Percentiles rank a stretch among this genome's conserved stretches.
These are phyloP conservation scores for Zele albiditarsus DNA, from an alignment of 2,888 invertebrate genomes.

Conservation along the genomic window DNA sequence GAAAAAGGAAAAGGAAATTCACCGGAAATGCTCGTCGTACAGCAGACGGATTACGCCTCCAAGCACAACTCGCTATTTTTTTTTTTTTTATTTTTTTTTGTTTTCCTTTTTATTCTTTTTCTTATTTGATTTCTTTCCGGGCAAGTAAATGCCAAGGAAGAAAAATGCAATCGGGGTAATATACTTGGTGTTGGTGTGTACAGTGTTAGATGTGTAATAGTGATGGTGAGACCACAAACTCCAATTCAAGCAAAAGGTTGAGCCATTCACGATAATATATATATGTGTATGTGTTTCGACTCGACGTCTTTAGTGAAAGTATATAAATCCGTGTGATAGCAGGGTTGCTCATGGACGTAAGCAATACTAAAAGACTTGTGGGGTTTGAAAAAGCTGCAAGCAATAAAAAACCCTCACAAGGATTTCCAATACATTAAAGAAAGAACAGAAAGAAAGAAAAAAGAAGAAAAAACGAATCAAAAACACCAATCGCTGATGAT, in stretches of 20 bases:
- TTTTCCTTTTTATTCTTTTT: conserved; percentile 11
- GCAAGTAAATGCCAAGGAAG: conserved; percentile 31
- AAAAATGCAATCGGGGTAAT: conserved; percentile 7
- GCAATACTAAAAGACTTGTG: not conserved
- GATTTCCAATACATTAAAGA: conserved; percentile 15
- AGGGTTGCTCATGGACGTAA: conserved; percentile 7
- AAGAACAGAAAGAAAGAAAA: conserved; percentile 16
- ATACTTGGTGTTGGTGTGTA: not conserved
- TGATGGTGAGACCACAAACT: not conserved
- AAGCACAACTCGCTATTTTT: not conserved
- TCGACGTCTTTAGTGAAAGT: not conserved
- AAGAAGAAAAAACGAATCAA: conserved; percentile 25
- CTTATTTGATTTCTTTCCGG: conserved; percentile 30
- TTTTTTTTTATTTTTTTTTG: not conserved
- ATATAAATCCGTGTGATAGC: conserved; percentile 20
- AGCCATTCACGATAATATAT: conserved; percentile 7
- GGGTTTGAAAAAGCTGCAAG: conserved; percentile 1
- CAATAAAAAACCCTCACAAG: not conserved
- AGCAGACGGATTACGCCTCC: conserved; percentile 23
- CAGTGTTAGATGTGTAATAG: not conserved
- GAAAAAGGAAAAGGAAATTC: not conserved
- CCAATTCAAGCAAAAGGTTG: conserved; percentile 1
- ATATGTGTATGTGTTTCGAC: not conserved
- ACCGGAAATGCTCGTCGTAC: conserved; percentile 15
- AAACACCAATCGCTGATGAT: conserved; percentile 17